phyloP scores from a whole-genome alignment of 2,797 vertebrate species.

The Morelia viridis region DNA sequence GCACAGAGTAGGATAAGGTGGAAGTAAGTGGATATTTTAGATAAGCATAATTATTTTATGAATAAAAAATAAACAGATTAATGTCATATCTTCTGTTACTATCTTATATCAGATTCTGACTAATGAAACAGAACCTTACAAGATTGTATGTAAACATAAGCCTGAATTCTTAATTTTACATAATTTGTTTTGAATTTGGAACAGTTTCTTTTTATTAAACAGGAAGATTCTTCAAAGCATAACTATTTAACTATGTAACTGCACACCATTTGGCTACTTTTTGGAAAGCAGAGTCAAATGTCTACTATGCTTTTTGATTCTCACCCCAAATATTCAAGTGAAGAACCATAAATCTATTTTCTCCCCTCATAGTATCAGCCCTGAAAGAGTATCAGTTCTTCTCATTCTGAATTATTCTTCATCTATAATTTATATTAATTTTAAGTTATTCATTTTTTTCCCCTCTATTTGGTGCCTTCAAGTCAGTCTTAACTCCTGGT shows the following conservation, averaged over 20 bases:
- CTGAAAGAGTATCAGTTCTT: not conserved
- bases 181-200: not conserved
- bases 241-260: not conserved
- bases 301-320: not conserved
- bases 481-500: not conserved
- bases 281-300: not conserved
- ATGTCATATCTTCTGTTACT: not conserved
- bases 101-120: not conserved
- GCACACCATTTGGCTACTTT: not conserved
- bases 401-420: not conserved
- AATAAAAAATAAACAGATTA: not conserved
- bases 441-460: not conserved
- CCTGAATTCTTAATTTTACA: not conserved
- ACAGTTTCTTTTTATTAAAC: not conserved
- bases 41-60: not conserved
- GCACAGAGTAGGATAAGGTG: not conserved
- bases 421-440: not conserved
- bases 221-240: not conserved
- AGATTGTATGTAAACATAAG: not conserved
- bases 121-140: not conserved
- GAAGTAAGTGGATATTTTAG: not conserved
- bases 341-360: not conserved
- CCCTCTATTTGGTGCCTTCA: not conserved
- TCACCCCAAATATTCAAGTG: not conserved
- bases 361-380: not conserved